Conservation (phyloP, 2,888 invertebrate species). For the Caenorhabditis wallacei region DNA sequence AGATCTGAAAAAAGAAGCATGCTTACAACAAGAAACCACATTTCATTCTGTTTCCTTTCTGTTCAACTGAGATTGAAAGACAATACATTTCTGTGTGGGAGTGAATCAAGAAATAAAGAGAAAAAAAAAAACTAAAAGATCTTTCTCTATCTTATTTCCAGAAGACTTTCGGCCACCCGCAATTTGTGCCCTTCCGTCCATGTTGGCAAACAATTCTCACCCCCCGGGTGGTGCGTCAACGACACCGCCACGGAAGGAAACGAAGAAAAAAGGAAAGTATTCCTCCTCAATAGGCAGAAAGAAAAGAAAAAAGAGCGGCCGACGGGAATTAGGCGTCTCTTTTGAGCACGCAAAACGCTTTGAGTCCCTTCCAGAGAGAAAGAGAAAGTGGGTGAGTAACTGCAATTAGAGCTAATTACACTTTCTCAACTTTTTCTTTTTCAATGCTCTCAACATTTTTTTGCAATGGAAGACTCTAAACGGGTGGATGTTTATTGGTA, state of each 20-base stretch:
- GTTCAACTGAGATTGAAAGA: conserved; percentile 18
- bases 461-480: background rate
- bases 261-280: no score
- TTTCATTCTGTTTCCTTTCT: background rate
- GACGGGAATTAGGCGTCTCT: conserved; percentile 39
- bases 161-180: conserved; percentile 39
- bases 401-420: conserved; percentile 44
- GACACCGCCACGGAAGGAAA: conserved; percentile 43
- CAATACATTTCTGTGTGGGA: conserved; percentile 40
- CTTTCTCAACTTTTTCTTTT: background rate
- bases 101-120: conserved; percentile 10
- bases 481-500: background rate
- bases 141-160: conserved; percentile 36
- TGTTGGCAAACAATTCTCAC: conserved; percentile 52
- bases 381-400: conserved; percentile 41
- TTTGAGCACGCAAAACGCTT: conserved; percentile 22
- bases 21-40: background rate
- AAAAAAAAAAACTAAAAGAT: conserved; percentile 20
- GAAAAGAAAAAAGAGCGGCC: conserved; percentile 7
- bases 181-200: conserved; percentile 40
- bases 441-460: no score
- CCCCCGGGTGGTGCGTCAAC: conserved; percentile 48
- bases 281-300: conserved; percentile 13
- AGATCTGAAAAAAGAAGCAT: background rate
- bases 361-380: conserved; percentile 18